These are phyloP conservation scores for Brachionus calyciflorus DNA, from an alignment of 1,140 invertebrate species.

Conservation along the genomic window DNA sequence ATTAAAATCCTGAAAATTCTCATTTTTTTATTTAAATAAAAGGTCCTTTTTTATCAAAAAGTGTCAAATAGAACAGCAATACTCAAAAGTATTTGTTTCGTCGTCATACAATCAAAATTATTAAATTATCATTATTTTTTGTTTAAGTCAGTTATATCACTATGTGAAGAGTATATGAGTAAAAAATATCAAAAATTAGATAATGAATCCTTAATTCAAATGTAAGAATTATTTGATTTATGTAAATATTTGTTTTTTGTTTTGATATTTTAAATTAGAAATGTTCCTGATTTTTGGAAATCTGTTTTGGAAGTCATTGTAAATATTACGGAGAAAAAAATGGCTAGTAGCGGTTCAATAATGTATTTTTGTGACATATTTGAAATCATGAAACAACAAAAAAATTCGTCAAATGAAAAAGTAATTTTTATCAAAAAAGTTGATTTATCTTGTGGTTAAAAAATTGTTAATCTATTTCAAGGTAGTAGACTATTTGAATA, in stretches of 20 bases:
- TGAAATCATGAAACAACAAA: neutral
- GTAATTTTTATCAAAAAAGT: neutral
- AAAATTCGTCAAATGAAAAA: constrained; percentile 1
- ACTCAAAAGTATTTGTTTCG: constrained; percentile 7
- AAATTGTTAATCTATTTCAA: too few species aligned
- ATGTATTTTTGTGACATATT: constrained; percentile 1
- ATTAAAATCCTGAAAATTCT: neutral
- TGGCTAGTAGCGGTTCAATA: neutral
- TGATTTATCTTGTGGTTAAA: neutral
- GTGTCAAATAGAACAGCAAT: neutral
- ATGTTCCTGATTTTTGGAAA: constrained; percentile 11
- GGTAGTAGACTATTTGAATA: neutral
- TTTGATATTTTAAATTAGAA: neutral
- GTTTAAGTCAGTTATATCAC: neutral
- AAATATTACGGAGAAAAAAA: constrained; percentile 1
- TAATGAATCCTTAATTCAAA: neutral
- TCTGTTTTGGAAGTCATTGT: neutral
- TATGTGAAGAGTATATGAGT: neutral
- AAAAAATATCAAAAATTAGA: constrained; percentile 17
- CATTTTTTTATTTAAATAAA: too few species aligned
- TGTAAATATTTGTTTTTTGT: neutral
- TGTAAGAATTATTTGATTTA: constrained; percentile 6
- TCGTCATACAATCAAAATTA: too few species aligned
- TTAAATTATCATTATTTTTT: neutral
- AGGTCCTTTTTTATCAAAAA: constrained; percentile 3